Evolutionary conservation across 2,113 vertebrate species (phyloP).

Genomic region (Proteles cristata): DNA sequence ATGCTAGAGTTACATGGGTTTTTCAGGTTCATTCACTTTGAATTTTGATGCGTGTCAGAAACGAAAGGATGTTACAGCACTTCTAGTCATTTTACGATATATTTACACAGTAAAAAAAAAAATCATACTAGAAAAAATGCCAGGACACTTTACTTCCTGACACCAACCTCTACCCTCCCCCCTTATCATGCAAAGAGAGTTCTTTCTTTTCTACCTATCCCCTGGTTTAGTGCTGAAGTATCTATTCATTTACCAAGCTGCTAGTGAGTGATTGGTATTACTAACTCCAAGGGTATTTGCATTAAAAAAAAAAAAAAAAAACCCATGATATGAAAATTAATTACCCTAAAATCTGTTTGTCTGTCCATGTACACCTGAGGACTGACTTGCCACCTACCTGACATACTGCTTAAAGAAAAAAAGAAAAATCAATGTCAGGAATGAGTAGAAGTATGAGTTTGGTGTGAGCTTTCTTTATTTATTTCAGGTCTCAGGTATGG

Average conservation of each 20-base stretch:
- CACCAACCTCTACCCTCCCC: not conserved
- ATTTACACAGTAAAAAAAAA: not conserved
- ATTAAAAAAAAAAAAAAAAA: constrained; percentile 5
- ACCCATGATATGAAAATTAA: not conserved
- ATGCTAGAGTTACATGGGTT: not conserved
- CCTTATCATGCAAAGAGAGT: not conserved
- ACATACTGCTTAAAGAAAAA: not conserved
- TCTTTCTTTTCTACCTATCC: not conserved
- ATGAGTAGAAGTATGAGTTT: not conserved
- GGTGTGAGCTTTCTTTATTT: not conserved
- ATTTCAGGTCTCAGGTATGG: not conserved
- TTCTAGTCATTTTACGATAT: not conserved
- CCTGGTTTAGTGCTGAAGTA: not conserved
- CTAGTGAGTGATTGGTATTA: not conserved
- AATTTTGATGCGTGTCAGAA: not conserved
- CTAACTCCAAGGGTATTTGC: not conserved
- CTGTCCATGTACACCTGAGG: not conserved
- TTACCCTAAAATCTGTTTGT: not conserved
- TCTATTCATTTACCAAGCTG: not conserved
- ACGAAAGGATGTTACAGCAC: not conserved
- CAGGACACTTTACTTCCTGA: not conserved
- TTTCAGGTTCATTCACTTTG: not conserved
- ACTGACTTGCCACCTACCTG: not conserved
- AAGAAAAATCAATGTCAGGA: not conserved
- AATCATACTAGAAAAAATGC: not conserved